Conservation (phyloP, 2,113 vertebrate species). For the Ranitomeya imitator region DNA sequence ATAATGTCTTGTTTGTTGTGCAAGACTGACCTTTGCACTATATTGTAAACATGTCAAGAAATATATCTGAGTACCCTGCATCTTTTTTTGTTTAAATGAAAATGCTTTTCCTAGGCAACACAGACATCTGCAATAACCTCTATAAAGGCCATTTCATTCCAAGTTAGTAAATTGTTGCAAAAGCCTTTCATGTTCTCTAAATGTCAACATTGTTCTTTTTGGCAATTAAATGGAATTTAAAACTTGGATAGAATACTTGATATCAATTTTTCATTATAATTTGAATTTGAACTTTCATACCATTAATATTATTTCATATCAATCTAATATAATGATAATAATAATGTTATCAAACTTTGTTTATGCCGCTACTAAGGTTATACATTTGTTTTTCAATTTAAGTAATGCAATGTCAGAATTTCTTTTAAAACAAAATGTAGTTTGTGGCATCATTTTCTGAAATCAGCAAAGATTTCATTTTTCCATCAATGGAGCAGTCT, state of each 20-base stretch:
- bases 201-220: constrained; percentile 42
- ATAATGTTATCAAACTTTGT: no score
- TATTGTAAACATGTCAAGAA: background rate
- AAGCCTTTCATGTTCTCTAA: constrained; percentile 31
- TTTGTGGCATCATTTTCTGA: no score
- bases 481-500: no score
- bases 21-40: no score
- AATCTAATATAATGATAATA: background rate
- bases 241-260: background rate
- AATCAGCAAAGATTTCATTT: no score
- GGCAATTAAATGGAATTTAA: constrained; percentile 22
- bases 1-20: no score
- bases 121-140: constrained; percentile 21
- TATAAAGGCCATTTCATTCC: constrained; percentile 39
- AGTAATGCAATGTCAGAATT: no score
- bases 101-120: constrained; percentile 10
- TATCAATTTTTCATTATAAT: background rate
- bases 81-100: constrained; percentile 6
- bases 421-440: no score
- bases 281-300: background rate
- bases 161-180: constrained; percentile 19
- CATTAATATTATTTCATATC: background rate
- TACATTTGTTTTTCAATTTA: no score
- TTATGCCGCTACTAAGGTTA: no score
- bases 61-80: background rate